A percentile compares a stretch with the other conserved stretches of the same genome.
Evolutionary conservation across 92 coral and sea anemone genomes (phyloP).

Genomic region (Phenganax marumi): DNA sequence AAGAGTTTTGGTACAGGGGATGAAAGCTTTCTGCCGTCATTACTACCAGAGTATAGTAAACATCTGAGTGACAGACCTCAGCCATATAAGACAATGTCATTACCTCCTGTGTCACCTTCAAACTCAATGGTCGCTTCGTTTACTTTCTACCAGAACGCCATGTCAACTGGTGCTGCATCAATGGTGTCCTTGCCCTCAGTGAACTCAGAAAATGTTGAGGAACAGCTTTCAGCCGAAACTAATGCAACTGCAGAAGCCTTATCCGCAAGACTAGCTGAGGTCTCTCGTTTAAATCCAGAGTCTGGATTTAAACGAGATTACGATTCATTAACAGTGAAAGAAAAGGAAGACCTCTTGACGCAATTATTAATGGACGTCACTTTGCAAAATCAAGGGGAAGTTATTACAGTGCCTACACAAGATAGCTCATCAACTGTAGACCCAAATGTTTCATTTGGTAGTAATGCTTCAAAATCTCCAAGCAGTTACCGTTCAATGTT

Average conservation of each 20-base stretch:
- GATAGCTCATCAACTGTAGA: not conserved
- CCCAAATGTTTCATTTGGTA: not conserved
- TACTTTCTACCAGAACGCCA: conserved; percentile 83
- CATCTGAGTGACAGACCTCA: conserved; percentile 78
- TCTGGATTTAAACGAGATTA: conserved; percentile 45
- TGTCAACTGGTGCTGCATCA: conserved; percentile 95
- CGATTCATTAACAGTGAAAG: conserved; percentile 61
- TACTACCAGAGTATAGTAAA: conserved; percentile 49
- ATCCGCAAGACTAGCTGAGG: conserved; percentile 75
- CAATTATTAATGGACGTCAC: conserved; percentile 78
- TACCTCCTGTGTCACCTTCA: conserved; percentile 96
- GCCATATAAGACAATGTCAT: conserved; percentile 95
- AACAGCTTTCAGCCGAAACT: conserved; percentile 78
- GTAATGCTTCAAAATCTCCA: not conserved
- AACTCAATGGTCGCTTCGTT: conserved; percentile 91
- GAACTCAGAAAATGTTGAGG: conserved; percentile 63
- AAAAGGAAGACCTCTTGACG: conserved; percentile 85
- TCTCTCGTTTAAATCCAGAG: conserved; percentile 30
- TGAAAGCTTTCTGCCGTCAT: conserved; percentile 56
- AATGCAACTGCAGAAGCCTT: conserved; percentile 78
- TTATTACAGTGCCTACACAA: not conserved
- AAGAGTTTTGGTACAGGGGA: conserved; percentile 63
- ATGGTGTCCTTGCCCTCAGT: conserved; percentile 79
- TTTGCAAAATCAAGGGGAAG: conserved; percentile 52
- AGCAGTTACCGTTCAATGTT: conserved; percentile 23